Conservation (phyloP, 2,888 invertebrate genomes). For the Megamerina dolium region DNA sequence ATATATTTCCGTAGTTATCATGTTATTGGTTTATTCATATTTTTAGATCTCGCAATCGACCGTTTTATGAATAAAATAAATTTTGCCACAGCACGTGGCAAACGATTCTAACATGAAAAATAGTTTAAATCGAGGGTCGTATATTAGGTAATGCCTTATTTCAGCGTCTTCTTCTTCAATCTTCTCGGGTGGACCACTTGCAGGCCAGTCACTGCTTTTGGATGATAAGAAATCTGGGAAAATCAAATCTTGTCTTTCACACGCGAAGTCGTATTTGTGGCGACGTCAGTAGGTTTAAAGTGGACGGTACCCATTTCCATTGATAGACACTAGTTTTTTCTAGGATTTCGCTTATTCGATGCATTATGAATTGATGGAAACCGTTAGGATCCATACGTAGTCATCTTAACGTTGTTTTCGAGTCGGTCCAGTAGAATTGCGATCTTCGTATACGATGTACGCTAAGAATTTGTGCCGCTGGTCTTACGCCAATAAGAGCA, state of each 20-base stretch:
- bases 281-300: neutral
- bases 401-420: slow-evolving; percentile 4
- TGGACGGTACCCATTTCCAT: neutral
- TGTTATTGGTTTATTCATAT: neutral
- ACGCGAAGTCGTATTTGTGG: slow-evolving; percentile 1
- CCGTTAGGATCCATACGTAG: too few species aligned
- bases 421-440: slow-evolving; percentile 11
- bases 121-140: neutral
- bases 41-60: neutral
- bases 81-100: neutral
- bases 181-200: neutral
- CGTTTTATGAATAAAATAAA: neutral
- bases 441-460: slow-evolving; percentile 2
- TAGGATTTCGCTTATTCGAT: slow-evolving; percentile 11
- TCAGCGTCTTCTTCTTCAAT: neutral
- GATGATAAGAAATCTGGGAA: neutral
- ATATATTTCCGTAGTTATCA: neutral
- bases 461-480: slow-evolving; percentile 4
- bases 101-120: neutral
- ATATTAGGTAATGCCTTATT: neutral
- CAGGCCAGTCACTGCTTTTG: too few species aligned
- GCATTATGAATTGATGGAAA: slow-evolving; percentile 13
- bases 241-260: slow-evolving; percentile 1
- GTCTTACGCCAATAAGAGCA: too few species aligned
- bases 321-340: slow-evolving; percentile 4